Evolutionary conservation across 1,140 invertebrate genomes (phyloP).

Genomic region (Neuroterus valhalla): DNA sequence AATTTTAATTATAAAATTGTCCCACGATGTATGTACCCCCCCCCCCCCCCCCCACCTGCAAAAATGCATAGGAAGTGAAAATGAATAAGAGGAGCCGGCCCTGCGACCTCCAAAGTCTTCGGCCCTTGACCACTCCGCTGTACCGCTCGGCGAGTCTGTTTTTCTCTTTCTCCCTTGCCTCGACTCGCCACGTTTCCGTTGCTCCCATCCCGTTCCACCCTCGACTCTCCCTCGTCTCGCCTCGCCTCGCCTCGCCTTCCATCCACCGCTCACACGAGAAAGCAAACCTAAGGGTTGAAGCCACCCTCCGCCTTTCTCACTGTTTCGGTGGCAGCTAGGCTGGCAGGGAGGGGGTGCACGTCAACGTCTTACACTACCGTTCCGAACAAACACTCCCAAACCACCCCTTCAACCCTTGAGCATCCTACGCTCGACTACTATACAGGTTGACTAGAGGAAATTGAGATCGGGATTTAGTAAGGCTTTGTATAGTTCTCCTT

Average conservation of each 20-base stretch:
- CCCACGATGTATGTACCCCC: too few species aligned
- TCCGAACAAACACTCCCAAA: conserved; percentile 71
- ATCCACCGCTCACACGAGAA: conserved; percentile 54
- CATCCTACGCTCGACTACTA: conserved; percentile 58
- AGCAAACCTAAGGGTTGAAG: conserved; percentile 56
- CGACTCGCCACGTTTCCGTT: conserved; percentile 59
- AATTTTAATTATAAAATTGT: too few species aligned
- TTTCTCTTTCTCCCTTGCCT: conserved; percentile 65
- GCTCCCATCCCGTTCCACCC: conserved; percentile 54
- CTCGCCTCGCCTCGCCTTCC: conserved; percentile 50
- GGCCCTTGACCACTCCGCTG: conserved; percentile 59
- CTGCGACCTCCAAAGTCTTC: conserved; percentile 68
- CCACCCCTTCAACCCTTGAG: conserved; percentile 48
- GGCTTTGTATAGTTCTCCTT: too few species aligned
- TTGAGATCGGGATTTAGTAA: too few species aligned
- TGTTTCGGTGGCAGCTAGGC: conserved; percentile 64
- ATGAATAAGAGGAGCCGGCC: too few species aligned
- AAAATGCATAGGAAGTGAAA: too few species aligned
- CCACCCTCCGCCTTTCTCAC: conserved; percentile 38
- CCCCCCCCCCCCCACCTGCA: too few species aligned
- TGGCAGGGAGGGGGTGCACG: conserved; percentile 70
- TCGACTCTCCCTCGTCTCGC: conserved; percentile 35
- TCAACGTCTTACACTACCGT: conserved; percentile 74
- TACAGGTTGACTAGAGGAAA: conserved; percentile 51
- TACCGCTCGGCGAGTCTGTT: conserved; percentile 63